Base-by-base conservation (phyloP, 2,888 invertebrate species). In the Lepidocyrtinus sp. region DNA sequence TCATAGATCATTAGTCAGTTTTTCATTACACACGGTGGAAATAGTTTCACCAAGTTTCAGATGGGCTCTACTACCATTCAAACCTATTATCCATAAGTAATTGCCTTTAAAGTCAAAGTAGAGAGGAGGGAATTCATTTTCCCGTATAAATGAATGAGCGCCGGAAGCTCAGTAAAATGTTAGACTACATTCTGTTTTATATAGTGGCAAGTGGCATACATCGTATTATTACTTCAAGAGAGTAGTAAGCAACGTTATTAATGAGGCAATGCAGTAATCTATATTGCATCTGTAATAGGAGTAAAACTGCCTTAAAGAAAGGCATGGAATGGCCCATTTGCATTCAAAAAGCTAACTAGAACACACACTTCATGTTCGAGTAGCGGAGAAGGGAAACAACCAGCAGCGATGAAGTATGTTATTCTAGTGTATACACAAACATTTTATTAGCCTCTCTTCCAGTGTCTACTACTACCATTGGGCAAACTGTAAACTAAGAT, bases 281-380 rank as follows among this genome's bases (percentile, higher is more conserved):
- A 65, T 63, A 68, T 63, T 75, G 75, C 75, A 68, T 75, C 75
- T 69, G 61, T 69, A 75, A 75, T 59, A 59, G 67, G 73, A 46
- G 25, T 24, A 75, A 75, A 69, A 69, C 75, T 63, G 45, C 68
- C 68, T 46, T 63, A 46, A 17, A 75, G 68, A 75, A 64, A 69
- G 63, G 46, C 55, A n/a, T 69, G 63, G 63, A 70, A 46, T 63
- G 55, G 75, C 45, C 75, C 69, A 75, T 75, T 75, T 75, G 69
- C 75, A 75, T 75, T 75, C 75, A 68, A 68, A 36, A 67, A 68
- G 74, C 67, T n/a, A n/a, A n/a, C n/a, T n/a, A n/a, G n/a, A n/a
- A n/a, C n/a, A 36, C 36, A 36, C 36, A 36, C 36, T 36, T 36
- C 36, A 36, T 36, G 36, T 36, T 36, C 36, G 12, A n/a, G n/a